A percentile compares a stretch with the other conserved stretches of the same genome.
Evolutionary conservation across 2,888 invertebrate species (phyloP).

Genomic region (Apomyelois bistriatella): DNA sequence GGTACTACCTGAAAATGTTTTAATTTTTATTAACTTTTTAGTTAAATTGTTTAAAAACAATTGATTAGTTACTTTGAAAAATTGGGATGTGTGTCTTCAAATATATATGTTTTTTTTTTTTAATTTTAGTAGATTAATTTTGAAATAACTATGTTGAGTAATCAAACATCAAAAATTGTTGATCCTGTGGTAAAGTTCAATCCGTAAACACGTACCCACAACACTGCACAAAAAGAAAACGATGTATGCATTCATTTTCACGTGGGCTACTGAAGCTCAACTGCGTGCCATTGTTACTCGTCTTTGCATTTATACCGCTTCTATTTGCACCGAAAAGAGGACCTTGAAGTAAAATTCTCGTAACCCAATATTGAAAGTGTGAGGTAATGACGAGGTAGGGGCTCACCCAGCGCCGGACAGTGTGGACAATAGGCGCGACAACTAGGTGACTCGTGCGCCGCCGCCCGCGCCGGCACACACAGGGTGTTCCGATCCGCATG

Average conservation of each 20-base stretch:
- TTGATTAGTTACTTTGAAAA: too few relatives aligned
- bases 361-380: constrained; percentile 78
- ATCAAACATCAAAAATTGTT: background rate
- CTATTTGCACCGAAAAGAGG: constrained; percentile 74
- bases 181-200: background rate
- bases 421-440: constrained; percentile 77
- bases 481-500: constrained; percentile 52
- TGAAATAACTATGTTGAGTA: too few relatives aligned
- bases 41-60: too few relatives aligned
- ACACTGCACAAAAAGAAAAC: constrained; percentile 58
- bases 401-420: constrained; percentile 66
- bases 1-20: constrained; percentile 53
- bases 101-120: too few relatives aligned
- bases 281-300: constrained; percentile 66
- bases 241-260: constrained; percentile 65
- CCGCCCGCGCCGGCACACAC: constrained; percentile 46
- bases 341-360: constrained; percentile 79
- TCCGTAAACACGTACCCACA: constrained; percentile 62
- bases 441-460: constrained; percentile 72
- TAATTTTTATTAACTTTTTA: background rate
- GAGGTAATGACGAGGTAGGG: constrained; percentile 69
- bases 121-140: too few relatives aligned
- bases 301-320: constrained; percentile 74
- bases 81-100: too few relatives aligned
- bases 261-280: constrained; percentile 55